These are phyloP conservation scores for Condylostylus longicornis DNA, from an alignment of 1,140 invertebrate genomes.

Conservation along the genomic window DNA sequence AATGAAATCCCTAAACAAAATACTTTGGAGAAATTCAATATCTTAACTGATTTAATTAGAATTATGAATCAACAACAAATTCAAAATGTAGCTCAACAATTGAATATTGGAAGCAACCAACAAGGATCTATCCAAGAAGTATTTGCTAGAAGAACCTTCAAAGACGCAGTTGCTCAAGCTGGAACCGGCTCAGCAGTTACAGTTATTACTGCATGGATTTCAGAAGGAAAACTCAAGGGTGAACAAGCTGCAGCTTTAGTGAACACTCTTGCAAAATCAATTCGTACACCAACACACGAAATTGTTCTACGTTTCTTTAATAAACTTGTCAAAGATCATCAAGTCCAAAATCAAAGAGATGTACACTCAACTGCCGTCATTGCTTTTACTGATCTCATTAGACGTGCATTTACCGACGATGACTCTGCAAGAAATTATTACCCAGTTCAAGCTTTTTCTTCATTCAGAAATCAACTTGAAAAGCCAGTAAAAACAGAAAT, in stretches of 20 bases:
- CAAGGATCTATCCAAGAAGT: conserved; percentile 20
- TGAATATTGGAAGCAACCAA: background rate
- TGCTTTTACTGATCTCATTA: conserved; percentile 41
- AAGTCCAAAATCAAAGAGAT: conserved; percentile 37
- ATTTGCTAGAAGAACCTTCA: conserved; percentile 17
- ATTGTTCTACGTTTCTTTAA: conserved; percentile 30
- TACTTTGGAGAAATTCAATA: conserved; percentile 44
- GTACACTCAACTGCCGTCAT: conserved; percentile 40
- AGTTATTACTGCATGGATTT: conserved; percentile 43
- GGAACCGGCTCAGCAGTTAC: conserved; percentile 49
- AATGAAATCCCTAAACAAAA: conserved; percentile 38
- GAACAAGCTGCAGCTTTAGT: conserved; percentile 41
- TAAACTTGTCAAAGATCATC: conserved; percentile 33
- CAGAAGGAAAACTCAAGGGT: conserved; percentile 35
- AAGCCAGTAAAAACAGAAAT: conserved; percentile 37
- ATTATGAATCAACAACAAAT: conserved; percentile 43
- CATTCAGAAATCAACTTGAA: conserved; percentile 34
- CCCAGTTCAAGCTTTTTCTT: conserved; percentile 45
- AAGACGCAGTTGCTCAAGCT: conserved; percentile 44
- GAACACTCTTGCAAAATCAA: conserved; percentile 32
- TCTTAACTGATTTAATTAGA: conserved; percentile 39
- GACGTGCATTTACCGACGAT: conserved; percentile 40
- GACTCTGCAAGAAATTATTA: conserved; percentile 39
- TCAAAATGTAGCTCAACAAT: conserved; percentile 24
- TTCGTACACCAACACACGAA: conserved; percentile 41